These are phyloP conservation scores for Diglossa cyanea DNA, from an alignment of 2,797 vertebrate genomes.

Conservation along the genomic window DNA sequence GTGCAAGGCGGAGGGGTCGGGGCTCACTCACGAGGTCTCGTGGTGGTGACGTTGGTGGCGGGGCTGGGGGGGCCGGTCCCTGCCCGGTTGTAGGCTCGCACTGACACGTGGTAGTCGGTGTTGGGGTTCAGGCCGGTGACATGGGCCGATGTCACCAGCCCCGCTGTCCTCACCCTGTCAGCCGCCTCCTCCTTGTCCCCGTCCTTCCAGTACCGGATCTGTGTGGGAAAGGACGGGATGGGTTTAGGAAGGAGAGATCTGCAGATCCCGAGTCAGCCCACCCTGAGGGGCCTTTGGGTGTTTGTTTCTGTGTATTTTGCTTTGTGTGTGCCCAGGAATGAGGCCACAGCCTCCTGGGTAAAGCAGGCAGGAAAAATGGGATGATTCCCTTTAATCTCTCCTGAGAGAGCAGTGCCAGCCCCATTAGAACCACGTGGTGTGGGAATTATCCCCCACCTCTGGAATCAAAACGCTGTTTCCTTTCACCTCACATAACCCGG, in stretches of 20 bases:
- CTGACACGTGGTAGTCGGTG: conserved; percentile 89
- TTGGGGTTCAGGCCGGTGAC: conserved; percentile 86
- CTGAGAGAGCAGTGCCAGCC: neutral
- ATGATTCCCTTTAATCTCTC: neutral
- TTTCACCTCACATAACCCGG: neutral
- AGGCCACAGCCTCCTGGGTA: neutral
- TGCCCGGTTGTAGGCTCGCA: conserved; percentile 92
- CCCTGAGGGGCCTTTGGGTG: neutral
- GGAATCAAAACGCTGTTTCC: neutral
- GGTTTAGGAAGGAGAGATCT: neutral
- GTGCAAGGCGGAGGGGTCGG: fast-evolving
- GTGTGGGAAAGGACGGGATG: neutral
- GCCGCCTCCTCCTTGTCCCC: conserved; percentile 93
- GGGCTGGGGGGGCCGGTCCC: conserved; percentile 91
- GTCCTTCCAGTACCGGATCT: conserved; percentile 96
- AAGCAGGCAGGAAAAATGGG: neutral
- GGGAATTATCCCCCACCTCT: neutral
- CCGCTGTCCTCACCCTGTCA: conserved; percentile 89
- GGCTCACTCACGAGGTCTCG: conserved; percentile 86
- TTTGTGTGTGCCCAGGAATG: neutral
- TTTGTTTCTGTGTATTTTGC: neutral
- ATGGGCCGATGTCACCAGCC: conserved; percentile 83
- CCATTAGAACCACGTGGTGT: neutral
- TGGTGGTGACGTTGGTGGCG: conserved; percentile 84
- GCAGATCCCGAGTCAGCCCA: neutral